A percentile compares a stretch with the other conserved stretches of the same genome.
Evolutionary conservation across 2,888 invertebrate genomes (phyloP).

Genomic region (Polydrusus pterygomalis): DNA sequence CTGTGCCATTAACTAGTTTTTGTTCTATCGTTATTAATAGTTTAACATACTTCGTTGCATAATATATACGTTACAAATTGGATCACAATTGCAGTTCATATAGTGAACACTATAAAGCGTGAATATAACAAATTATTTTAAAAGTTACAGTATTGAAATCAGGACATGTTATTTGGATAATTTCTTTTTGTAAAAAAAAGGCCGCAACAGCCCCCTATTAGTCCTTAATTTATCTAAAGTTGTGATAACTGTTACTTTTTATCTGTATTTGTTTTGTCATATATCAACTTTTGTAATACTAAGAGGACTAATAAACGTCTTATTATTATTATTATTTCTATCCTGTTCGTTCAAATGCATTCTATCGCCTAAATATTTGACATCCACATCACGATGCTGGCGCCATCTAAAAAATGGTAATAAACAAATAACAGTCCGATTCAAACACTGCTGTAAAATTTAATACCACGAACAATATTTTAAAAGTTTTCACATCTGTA

Average conservation of each 20-base stretch:
- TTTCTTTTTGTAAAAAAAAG: too few species aligned
- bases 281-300: too few species aligned
- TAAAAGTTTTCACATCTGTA: conserved; percentile 56
- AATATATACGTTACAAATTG: conserved; percentile 68
- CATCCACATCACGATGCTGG: too few species aligned
- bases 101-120: conserved; percentile 73
- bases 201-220: too few species aligned
- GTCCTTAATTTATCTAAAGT: too few species aligned
- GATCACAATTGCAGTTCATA: conserved; percentile 73
- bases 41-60: conserved; percentile 67
- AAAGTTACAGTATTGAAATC: conserved; percentile 43
- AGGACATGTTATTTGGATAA: not conserved
- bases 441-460: conserved; percentile 34
- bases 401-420: not conserved
- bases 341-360: too few species aligned
- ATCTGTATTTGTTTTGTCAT: too few species aligned
- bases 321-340: too few species aligned
- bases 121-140: conserved; percentile 65
- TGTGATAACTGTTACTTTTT: too few species aligned
- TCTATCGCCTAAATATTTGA: too few species aligned
- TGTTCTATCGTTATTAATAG: conserved; percentile 27
- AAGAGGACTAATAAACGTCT: too few species aligned
- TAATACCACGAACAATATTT: conserved; percentile 68
- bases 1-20: conserved; percentile 18
- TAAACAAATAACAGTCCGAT: conserved; percentile 3